phyloP scores from a whole-genome alignment of 1,140 invertebrate species.

The Aphidius gifuensis region DNA sequence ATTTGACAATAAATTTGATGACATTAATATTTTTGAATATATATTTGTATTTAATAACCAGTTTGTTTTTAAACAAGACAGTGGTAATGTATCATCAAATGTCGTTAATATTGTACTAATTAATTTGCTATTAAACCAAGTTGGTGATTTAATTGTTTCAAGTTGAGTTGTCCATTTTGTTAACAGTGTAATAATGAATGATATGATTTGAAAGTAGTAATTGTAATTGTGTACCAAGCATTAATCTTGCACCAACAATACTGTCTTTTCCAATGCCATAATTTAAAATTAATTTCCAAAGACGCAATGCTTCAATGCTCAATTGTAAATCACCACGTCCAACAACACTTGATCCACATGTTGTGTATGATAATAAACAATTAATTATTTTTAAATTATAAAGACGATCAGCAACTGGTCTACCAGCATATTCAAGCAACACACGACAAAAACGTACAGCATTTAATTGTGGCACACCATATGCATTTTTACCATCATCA shows the following conservation, averaged over 20 bases:
- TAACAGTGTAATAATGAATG: no score
- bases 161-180: conserved; percentile 49
- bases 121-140: conserved; percentile 44
- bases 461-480: conserved; percentile 37
- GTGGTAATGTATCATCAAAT: conserved; percentile 27
- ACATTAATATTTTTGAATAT: conserved; percentile 36
- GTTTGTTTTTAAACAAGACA: conserved; percentile 26
- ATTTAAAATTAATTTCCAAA: conserved; percentile 46
- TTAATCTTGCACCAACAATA: conserved; percentile 34
- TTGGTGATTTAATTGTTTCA: conserved; percentile 32
- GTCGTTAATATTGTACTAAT: conserved; percentile 38
- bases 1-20: conserved; percentile 46
- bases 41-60: conserved; percentile 38
- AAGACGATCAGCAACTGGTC: conserved; percentile 36
- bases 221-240: conserved; percentile 40
- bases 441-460: conserved; percentile 46
- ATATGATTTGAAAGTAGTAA: conserved; percentile 38
- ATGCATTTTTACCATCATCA: conserved; percentile 34
- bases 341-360: conserved; percentile 27
- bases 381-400: conserved; percentile 40
- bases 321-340: conserved; percentile 35
- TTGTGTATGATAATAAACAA: conserved; percentile 41
- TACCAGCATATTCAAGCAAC: conserved; percentile 43
- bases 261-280: conserved; percentile 39
- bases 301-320: conserved; percentile 44